Percentiles rank a stretch among this genome's conserved stretches.
These are phyloP conservation scores for Halictus ligatus DNA, from an alignment of 2,888 invertebrate genomes.

Conservation along the genomic window DNA sequence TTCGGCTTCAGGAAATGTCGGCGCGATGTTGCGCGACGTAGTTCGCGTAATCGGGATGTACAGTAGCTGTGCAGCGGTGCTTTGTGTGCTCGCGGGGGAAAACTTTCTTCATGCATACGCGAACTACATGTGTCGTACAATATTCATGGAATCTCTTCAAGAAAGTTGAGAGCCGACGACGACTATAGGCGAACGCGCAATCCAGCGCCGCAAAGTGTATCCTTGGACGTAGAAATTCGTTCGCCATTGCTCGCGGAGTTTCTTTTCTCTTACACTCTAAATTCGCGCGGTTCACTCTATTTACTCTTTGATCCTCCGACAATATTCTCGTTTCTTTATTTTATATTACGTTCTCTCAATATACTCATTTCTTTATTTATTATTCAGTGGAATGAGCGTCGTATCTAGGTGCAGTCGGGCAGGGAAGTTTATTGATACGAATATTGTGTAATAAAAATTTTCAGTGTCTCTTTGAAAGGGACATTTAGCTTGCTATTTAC, in stretches of 20 bases:
- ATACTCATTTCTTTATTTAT: too few relatives aligned
- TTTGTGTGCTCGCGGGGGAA: constrained; percentile 39
- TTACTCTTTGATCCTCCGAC: too few relatives aligned
- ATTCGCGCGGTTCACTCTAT: background rate
- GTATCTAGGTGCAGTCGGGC: too few relatives aligned
- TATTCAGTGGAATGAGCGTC: too few relatives aligned
- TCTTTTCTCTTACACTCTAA: background rate
- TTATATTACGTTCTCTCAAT: too few relatives aligned
- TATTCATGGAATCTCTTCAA: constrained; percentile 72
- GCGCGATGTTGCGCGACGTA: constrained; percentile 42
- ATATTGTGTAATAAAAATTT: too few relatives aligned
- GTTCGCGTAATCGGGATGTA: constrained; percentile 61
- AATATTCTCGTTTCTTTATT: too few relatives aligned
- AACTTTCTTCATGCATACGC: constrained; percentile 74
- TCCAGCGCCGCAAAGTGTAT: constrained; percentile 36
- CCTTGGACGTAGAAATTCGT: constrained; percentile 44
- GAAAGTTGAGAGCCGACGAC: constrained; percentile 62
- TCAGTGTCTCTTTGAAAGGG: too few relatives aligned
- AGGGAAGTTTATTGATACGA: too few relatives aligned
- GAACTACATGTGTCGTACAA: constrained; percentile 64
- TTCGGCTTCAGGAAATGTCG: constrained; percentile 51
- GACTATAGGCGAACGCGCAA: constrained; percentile 33
- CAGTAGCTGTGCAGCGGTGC: constrained; percentile 20
- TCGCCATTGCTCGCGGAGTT: background rate
- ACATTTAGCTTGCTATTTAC: background rate